Percentiles rank a stretch among this genome's conserved stretches.
Conservation (phyloP, 92 coral and sea anemone species). For the Bergia puertoricense region DNA sequence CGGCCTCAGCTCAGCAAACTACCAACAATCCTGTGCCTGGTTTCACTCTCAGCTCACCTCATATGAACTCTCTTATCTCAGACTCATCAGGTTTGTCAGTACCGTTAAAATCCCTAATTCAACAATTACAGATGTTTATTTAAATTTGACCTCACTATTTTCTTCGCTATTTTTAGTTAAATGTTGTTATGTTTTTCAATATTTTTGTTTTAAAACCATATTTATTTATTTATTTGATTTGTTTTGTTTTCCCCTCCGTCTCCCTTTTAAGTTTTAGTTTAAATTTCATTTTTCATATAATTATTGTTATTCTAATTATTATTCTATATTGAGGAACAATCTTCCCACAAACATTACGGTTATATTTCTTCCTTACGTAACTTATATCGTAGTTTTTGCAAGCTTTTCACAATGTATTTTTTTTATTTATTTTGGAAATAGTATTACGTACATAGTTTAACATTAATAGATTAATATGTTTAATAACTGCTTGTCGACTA, state of each 20-base stretch:
- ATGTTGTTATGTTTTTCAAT: background rate
- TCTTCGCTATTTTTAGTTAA: background rate
- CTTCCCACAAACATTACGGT: background rate
- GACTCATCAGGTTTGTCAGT: constrained; percentile 9
- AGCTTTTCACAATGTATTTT: too few relatives aligned
- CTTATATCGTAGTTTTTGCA: too few relatives aligned
- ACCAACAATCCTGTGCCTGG: background rate
- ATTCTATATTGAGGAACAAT: constrained; percentile 31
- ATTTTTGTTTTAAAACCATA: background rate
- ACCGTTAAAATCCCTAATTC: constrained; percentile 28
- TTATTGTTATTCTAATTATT: background rate
- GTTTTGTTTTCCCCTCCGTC: too few relatives aligned
- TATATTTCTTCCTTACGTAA: too few relatives aligned
- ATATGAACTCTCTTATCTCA: background rate
- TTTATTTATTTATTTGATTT: background rate
- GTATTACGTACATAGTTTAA: too few relatives aligned
- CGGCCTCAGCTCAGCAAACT: background rate
- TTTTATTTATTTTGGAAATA: too few relatives aligned
- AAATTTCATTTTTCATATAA: background rate
- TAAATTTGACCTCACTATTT: background rate
- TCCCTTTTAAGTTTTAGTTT: background rate
- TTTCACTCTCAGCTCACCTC: background rate
- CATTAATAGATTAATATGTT: too few relatives aligned
- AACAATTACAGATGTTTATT: constrained; percentile 43
- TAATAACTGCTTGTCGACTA: too few relatives aligned